Percentiles rank a stretch among this genome's conserved stretches.
These are phyloP conservation scores for Dysmachus trigonus DNA, from an alignment of 2,888 invertebrate species.

Conservation along the genomic window DNA sequence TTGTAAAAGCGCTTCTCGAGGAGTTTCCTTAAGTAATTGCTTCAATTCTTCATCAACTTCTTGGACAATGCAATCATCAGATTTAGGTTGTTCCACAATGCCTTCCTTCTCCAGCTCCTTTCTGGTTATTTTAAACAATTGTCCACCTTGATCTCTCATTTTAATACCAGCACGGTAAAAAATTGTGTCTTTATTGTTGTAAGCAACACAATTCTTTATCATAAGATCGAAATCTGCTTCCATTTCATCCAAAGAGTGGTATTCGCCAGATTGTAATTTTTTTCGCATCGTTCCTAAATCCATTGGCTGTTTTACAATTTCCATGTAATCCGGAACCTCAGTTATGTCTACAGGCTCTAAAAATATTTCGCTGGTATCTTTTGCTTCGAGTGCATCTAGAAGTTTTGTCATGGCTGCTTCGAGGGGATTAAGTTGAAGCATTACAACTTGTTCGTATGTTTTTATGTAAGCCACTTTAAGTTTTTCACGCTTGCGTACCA, in stretches of 20 bases:
- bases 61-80: constrained; percentile 67
- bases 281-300: constrained; percentile 88
- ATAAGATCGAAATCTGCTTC: constrained; percentile 94
- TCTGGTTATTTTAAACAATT: constrained; percentile 80
- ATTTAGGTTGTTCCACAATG: constrained; percentile 58
- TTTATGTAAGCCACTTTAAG: constrained; percentile 87
- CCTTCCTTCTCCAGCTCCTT: constrained; percentile 71
- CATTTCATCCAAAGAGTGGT: constrained; percentile 78
- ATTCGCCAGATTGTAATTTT: constrained; percentile 75
- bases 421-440: constrained; percentile 83
- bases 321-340: constrained; percentile 90
- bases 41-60: constrained; percentile 69
- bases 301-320: constrained; percentile 87
- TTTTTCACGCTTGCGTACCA: constrained; percentile 95
- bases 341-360: constrained; percentile 89
- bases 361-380: constrained; percentile 89
- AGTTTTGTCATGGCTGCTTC: constrained; percentile 81
- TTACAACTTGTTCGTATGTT: constrained; percentile 81
- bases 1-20: constrained; percentile 60
- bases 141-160: constrained; percentile 87
- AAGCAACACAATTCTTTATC: constrained; percentile 93
- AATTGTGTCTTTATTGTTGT: constrained; percentile 94
- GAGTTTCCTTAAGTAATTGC: constrained; percentile 59
- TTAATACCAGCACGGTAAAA: constrained; percentile 90
- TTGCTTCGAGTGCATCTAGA: constrained; percentile 77